Evolutionary conservation across 2,888 invertebrate species (phyloP).

Genomic region (Galeruca laticollis): DNA sequence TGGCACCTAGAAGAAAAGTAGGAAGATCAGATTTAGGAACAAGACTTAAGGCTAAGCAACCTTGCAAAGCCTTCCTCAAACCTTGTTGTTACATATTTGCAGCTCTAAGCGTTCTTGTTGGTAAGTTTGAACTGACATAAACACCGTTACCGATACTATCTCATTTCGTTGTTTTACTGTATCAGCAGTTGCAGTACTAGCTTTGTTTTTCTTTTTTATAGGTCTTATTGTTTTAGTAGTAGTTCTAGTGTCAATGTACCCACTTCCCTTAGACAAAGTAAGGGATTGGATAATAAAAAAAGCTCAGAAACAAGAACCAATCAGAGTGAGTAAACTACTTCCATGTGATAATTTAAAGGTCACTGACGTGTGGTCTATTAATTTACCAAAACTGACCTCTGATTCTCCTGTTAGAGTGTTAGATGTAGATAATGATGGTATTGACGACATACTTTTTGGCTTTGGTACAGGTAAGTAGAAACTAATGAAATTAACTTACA

Average conservation of each 20-base stretch:
- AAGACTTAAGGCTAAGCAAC: slow-evolving; percentile 69
- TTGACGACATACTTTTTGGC: slow-evolving; percentile 80
- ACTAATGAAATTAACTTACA: neutral
- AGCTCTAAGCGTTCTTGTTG: slow-evolving; percentile 72
- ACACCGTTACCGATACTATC: no score
- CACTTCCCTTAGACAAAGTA: slow-evolving; percentile 73
- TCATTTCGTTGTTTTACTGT: neutral
- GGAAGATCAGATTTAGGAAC: slow-evolving; percentile 67
- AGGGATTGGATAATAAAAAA: slow-evolving; percentile 71
- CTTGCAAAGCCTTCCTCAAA: slow-evolving; percentile 72
- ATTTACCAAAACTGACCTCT: slow-evolving; percentile 77
- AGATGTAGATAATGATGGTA: slow-evolving; percentile 79
- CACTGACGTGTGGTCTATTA: slow-evolving; percentile 76
- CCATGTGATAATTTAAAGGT: slow-evolving; percentile 74
- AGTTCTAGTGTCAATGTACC: slow-evolving; percentile 75
- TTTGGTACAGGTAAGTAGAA: slow-evolving; percentile 77
- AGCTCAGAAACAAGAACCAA: slow-evolving; percentile 44
- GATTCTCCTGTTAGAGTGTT: slow-evolving; percentile 79
- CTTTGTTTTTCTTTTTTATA: slow-evolving; percentile 57
- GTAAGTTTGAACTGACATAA: slow-evolving; percentile 62
- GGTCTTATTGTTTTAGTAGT: slow-evolving; percentile 75
- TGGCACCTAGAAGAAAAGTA: slow-evolving; percentile 78
- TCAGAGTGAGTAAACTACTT: slow-evolving; percentile 61
- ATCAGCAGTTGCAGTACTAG: neutral
- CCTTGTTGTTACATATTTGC: slow-evolving; percentile 76